These are phyloP conservation scores for Dexiosoma caninum DNA, from an alignment of 2,888 invertebrate species.

Conservation along the genomic window DNA sequence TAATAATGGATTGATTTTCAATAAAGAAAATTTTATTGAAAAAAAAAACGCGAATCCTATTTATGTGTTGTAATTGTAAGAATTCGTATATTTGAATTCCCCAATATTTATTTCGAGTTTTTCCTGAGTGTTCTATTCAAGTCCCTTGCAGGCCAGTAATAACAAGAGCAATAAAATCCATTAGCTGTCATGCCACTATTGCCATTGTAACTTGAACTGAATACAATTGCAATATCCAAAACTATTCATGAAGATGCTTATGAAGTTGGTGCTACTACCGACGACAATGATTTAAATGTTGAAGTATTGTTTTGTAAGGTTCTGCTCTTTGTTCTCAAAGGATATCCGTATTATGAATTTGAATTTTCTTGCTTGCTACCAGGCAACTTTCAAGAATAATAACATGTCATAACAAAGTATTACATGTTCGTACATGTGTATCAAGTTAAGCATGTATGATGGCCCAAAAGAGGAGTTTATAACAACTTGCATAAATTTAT, in stretches of 20 bases:
- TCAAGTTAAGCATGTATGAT: not conserved
- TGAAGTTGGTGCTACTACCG: not conserved
- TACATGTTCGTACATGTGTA: not conserved
- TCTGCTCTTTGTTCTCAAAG: conserved; percentile 51
- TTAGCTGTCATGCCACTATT: conserved; percentile 35
- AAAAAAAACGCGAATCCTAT: too few relatives aligned
- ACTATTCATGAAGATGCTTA: conserved; percentile 23
- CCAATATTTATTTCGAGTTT: too few relatives aligned
- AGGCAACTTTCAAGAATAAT: conserved; percentile 71
- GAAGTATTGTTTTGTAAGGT: conserved; percentile 42
- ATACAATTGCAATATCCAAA: conserved; percentile 33
- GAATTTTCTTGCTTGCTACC: conserved; percentile 63
- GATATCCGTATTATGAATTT: conserved; percentile 69
- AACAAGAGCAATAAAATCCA: conserved; percentile 44
- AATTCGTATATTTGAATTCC: too few relatives aligned
- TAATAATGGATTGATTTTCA: too few relatives aligned
- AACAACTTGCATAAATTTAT: conserved; percentile 24
- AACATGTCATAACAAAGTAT: conserved; percentile 65
- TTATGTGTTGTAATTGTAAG: too few relatives aligned
- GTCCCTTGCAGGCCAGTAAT: conserved; percentile 10
- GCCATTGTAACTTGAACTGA: not conserved
- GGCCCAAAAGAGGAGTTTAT: conserved; percentile 2
- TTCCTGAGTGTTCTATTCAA: not conserved
- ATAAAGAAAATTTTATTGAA: too few relatives aligned
- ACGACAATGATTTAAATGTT: conserved; percentile 28